Conservation (phyloP, 2,113 vertebrate species). For the Dendrocopos noguchii region DNA sequence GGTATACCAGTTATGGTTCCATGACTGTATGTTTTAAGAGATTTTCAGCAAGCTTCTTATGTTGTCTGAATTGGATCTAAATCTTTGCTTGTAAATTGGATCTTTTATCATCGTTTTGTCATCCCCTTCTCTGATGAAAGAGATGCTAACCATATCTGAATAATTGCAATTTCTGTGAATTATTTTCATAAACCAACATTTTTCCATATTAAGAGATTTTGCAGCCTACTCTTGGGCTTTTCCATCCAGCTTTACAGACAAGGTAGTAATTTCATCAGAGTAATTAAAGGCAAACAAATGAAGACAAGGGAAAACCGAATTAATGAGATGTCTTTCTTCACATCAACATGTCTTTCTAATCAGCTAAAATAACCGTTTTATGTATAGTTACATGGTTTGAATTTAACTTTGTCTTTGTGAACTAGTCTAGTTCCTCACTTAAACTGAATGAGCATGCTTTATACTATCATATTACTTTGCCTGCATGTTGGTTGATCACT, state of each 20-base stretch:
- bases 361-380: background rate
- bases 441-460: background rate
- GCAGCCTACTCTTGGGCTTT: background rate
- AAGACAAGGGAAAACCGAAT: background rate
- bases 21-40: background rate
- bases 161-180: background rate
- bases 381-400: background rate
- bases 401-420: background rate
- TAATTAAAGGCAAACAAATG: background rate
- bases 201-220: background rate
- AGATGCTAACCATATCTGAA: background rate
- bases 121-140: background rate
- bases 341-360: background rate
- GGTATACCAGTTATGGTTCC: background rate
- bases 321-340: background rate
- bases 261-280: background rate
- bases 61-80: background rate
- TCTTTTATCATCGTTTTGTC: background rate
- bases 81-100: background rate
- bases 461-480: background rate
- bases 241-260: background rate
- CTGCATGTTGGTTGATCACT: rapidly evolving
- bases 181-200: background rate
- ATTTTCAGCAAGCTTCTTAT: background rate
- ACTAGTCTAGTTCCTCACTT: background rate